Percentiles rank a stretch among this genome's conserved stretches.
Evolutionary conservation across 2,797 vertebrate species (phyloP).

Genomic region (Girardinus metallicus): DNA sequence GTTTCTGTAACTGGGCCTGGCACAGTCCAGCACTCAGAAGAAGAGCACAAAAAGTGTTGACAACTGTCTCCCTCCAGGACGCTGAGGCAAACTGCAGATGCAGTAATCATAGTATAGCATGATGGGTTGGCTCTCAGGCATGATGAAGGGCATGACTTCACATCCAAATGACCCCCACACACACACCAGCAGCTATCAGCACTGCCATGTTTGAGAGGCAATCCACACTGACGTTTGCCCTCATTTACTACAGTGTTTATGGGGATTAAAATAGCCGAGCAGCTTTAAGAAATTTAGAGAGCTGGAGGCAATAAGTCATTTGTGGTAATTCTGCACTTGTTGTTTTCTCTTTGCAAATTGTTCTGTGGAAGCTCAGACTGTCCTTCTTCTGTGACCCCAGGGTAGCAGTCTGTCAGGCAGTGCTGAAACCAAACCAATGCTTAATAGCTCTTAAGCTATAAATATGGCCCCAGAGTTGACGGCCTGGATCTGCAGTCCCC

Average conservation of each 20-base stretch:
- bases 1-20: constrained; percentile 28
- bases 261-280: constrained; percentile 67
- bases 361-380: constrained; percentile 48
- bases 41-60: constrained; percentile 39
- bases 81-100: constrained; percentile 53
- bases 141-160: constrained; percentile 74
- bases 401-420: constrained; percentile 69
- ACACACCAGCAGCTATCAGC: constrained; percentile 62
- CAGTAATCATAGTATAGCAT: constrained; percentile 65
- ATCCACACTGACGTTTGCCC: constrained; percentile 71
- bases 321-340: constrained; percentile 48
- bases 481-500: constrained; percentile 61
- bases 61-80: constrained; percentile 48
- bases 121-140: constrained; percentile 66
- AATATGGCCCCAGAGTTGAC: constrained; percentile 70
- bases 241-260: constrained; percentile 68
- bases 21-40: constrained; percentile 31
- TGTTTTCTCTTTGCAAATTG: constrained; percentile 43
- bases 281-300: constrained; percentile 62
- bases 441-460: constrained; percentile 72
- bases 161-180: constrained; percentile 67
- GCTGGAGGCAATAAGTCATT: constrained; percentile 58
- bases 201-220: constrained; percentile 56
- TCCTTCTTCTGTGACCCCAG: constrained; percentile 61
- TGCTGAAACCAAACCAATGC: constrained; percentile 75